phyloP scores from a whole-genome alignment of 2,113 vertebrate species.

The Psittacula cyanocephala region DNA sequence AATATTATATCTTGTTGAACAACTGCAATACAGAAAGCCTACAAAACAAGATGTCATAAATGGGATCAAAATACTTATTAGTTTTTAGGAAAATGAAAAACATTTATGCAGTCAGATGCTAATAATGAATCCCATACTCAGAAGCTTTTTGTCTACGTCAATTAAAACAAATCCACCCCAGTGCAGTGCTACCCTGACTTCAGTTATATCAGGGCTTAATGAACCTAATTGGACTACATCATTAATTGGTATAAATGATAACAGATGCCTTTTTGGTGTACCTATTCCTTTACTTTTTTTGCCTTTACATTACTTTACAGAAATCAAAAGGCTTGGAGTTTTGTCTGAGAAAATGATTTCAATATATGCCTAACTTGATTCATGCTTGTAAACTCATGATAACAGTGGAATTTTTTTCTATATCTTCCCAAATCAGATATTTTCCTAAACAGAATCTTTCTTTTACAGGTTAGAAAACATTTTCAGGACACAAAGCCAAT shows the following conservation, averaged over 20 bases:
- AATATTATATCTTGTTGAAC: not conserved
- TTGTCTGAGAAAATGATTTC: not conserved
- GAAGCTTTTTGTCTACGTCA: not conserved
- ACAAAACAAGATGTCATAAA: not conserved
- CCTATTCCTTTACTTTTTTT: not conserved
- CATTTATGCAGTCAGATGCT: not conserved
- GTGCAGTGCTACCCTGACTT: not conserved
- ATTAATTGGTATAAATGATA: not conserved
- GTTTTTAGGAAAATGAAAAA: not conserved
- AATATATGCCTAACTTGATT: not conserved
- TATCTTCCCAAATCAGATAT: not conserved
- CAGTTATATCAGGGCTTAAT: not conserved
- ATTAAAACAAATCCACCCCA: not conserved
- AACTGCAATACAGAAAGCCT: not conserved
- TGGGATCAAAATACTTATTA: not conserved
- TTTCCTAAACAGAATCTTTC: not conserved
- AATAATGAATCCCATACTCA: not conserved
- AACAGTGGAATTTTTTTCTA: not conserved
- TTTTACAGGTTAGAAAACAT: not conserved
- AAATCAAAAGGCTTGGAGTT: not conserved
- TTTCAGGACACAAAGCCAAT: not conserved
- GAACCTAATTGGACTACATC: not conserved
- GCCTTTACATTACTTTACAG: not conserved
- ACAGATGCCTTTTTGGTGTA: not conserved
- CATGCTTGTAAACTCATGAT: not conserved